These are phyloP conservation scores for Polydrusus cervinus DNA, from an alignment of 2,888 invertebrate species.

Conservation along the genomic window DNA sequence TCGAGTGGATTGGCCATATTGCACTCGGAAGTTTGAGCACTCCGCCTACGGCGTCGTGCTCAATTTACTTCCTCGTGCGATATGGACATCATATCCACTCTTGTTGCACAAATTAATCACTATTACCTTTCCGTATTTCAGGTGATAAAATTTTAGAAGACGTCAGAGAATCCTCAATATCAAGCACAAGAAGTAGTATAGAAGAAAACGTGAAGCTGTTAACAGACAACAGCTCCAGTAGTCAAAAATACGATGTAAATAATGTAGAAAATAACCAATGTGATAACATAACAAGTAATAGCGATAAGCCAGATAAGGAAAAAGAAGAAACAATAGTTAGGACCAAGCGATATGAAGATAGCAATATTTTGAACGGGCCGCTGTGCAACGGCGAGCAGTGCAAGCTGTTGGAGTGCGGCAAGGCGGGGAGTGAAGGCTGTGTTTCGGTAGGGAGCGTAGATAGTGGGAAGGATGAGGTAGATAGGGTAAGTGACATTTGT, in stretches of 20 bases:
- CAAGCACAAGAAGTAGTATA: constrained; percentile 42
- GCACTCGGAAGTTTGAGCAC: no score
- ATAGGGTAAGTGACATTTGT: constrained; percentile 37
- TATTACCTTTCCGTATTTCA: background rate
- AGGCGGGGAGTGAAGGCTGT: constrained; percentile 38
- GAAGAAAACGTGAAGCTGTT: constrained; percentile 32
- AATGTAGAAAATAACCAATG: constrained; percentile 23
- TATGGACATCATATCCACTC: no score
- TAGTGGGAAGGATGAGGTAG: constrained; percentile 43
- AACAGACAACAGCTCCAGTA: constrained; percentile 18
- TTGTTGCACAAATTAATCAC: no score
- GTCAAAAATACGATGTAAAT: constrained; percentile 14
- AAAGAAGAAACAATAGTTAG: constrained; percentile 29
- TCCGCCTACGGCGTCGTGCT: no score
- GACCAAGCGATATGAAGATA: constrained; percentile 38
- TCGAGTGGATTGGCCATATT: no score
- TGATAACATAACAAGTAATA: constrained; percentile 34
- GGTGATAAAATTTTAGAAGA: constrained; percentile 53
- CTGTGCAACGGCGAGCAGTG: constrained; percentile 53
- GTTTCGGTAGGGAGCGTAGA: constrained; percentile 13
- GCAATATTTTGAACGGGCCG: constrained; percentile 32
- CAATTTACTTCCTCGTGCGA: no score
- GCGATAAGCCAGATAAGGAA: constrained; percentile 26
- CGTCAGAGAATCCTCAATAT: constrained; percentile 41
- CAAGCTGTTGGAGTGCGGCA: constrained; percentile 52